phyloP scores from a whole-genome alignment of 2,113 vertebrate genomes.

The Chloebia gouldiae region DNA sequence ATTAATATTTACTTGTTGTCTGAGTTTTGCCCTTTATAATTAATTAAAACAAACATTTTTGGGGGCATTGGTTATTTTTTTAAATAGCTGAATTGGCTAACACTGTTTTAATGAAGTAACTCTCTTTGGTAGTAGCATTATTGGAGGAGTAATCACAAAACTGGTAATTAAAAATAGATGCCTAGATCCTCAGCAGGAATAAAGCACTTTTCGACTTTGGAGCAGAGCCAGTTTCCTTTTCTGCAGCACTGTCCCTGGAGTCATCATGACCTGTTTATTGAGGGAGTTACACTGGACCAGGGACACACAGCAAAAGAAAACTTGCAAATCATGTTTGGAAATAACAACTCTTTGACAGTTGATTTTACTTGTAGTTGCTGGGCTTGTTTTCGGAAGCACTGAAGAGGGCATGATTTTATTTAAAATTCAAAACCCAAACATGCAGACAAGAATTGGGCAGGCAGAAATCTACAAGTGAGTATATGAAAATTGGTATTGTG shows the following conservation, averaged over 20 bases:
- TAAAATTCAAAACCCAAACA: neutral
- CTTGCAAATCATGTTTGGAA: neutral
- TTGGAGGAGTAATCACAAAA: neutral
- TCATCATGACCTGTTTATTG: neutral
- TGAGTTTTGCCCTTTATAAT: constrained; percentile 25
- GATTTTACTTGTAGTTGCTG: neutral
- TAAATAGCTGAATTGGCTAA: neutral
- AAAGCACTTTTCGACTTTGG: neutral
- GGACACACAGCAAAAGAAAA: neutral
- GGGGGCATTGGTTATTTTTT: neutral
- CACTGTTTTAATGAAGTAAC: neutral
- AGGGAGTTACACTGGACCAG: neutral
- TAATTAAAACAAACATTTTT: constrained; percentile 32
- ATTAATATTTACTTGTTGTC: constrained; percentile 45
- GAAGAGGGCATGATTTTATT: neutral
- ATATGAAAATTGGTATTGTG: neutral
- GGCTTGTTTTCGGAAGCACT: neutral
- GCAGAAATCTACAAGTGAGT: neutral
- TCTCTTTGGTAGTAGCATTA: neutral
- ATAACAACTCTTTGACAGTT: neutral
- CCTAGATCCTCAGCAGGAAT: neutral
- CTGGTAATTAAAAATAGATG: constrained; percentile 34
- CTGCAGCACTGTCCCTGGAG: neutral
- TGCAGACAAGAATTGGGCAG: neutral
- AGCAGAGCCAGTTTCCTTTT: neutral